phyloP scores from a whole-genome alignment of 2,888 invertebrate genomes.

The Trissolcus japonicus region DNA sequence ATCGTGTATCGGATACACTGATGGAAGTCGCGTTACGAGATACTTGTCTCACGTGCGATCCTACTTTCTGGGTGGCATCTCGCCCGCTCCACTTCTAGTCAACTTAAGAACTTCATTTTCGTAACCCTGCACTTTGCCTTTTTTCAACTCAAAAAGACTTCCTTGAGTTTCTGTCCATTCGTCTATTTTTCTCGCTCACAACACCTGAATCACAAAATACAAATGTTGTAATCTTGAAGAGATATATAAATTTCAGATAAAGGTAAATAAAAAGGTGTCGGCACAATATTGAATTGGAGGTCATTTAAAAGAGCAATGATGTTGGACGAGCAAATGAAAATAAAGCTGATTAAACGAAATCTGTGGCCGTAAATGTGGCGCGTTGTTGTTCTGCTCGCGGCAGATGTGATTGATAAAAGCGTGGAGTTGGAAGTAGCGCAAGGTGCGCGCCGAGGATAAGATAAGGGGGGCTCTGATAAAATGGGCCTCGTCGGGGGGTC shows the following conservation, averaged over 20 bases:
- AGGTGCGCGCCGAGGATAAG: slow-evolving; percentile 19
- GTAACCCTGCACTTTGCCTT: slow-evolving; percentile 3
- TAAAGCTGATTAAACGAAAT: slow-evolving; percentile 18
- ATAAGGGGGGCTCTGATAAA: background rate
- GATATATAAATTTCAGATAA: no score
- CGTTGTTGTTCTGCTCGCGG: slow-evolving; percentile 22
- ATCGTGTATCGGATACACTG: slow-evolving; percentile 55
- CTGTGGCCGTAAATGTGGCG: slow-evolving; percentile 17
- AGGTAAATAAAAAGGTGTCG: no score
- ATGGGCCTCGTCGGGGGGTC: background rate
- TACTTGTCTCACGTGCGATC: slow-evolving; percentile 40
- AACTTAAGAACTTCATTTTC: slow-evolving; percentile 10
- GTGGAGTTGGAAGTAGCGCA: slow-evolving; percentile 19
- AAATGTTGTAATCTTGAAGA: no score
- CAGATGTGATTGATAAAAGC: slow-evolving; percentile 10
- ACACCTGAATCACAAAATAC: no score
- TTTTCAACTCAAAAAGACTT: background rate
- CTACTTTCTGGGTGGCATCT: slow-evolving; percentile 34
- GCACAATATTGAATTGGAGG: no score
- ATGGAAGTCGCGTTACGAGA: slow-evolving; percentile 50
- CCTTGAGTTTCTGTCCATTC: no score
- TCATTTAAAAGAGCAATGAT: background rate
- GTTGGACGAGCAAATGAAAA: background rate
- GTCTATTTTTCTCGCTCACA: no score
- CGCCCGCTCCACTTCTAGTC: slow-evolving; percentile 1